These are phyloP conservation scores for Drosophila nigrodunni DNA, from an alignment of 1,140 invertebrate genomes.

Conservation along the genomic window DNA sequence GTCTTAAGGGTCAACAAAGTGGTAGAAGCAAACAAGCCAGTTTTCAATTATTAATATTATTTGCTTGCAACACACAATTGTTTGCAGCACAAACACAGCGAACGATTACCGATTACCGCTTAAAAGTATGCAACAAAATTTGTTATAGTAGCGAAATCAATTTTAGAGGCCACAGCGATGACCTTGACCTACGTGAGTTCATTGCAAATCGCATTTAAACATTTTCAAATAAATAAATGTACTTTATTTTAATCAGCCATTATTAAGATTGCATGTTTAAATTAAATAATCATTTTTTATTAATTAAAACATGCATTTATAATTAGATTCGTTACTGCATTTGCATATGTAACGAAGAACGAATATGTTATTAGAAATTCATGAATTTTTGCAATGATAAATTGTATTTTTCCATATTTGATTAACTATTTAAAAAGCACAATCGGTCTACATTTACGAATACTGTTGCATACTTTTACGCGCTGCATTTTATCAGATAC, in stretches of 20 bases:
- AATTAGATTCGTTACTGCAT: neutral
- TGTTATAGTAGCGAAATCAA: neutral
- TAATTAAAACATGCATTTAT: too few species aligned
- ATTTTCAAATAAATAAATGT: neutral
- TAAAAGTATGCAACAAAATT: conserved; percentile 15
- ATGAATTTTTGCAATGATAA: too few species aligned
- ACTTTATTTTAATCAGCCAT: neutral
- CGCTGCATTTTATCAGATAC: neutral
- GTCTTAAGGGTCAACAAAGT: neutral
- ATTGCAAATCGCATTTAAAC: neutral
- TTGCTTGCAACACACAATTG: too few species aligned
- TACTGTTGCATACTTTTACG: conserved; percentile 9
- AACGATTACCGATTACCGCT: neutral
- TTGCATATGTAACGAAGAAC: neutral
- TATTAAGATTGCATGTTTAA: too few species aligned
- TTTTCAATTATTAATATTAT: neutral
- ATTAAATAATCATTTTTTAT: too few species aligned
- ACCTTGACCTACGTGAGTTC: neutral
- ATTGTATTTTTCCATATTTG: too few species aligned
- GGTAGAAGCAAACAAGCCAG: neutral
- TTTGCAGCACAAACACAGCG: neutral
- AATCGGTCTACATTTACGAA: neutral
- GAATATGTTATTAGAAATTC: too few species aligned
- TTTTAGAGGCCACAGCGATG: neutral
- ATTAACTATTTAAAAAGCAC: too few species aligned